Evolutionary conservation across 2,797 vertebrate species (phyloP), one percentile per base, ranked within the genome.

Genomic region (Arrhamphus sclerolepis): DNA sequence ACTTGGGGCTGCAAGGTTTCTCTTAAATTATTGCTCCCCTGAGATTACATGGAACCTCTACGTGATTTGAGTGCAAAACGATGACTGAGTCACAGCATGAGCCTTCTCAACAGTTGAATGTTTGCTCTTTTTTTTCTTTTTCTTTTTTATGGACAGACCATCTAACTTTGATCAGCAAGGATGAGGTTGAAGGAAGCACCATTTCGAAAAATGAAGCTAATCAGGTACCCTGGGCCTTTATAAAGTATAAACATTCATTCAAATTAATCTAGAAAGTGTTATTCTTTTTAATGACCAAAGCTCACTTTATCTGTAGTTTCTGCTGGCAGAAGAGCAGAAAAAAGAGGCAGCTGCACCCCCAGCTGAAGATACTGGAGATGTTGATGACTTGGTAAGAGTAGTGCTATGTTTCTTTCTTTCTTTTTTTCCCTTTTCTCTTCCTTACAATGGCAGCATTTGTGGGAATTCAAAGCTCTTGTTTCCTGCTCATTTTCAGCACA

Each of bases 351-450:
- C 57, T 22, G 70, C 78, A 11, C 68, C 90, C 28, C 24, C 57
- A 6, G 21, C 57, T 59, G 94, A 94, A 41, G 95, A 96, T 64
- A 84, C 85, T 41, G 96, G 93, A 49, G 97, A 99, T 62, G 94
- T 99, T 31, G 97, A 99, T 76, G 97, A 98, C 82, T 90, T 99
- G 92, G 97, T 96, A 81, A 92, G 93, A 87, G 31, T n/a, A 20
- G 14, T 56, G 26, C 8, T n/a, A 20, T n/a, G 6, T 1, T 5
- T 8, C 29, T 11, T 6, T 34, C 28, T 28, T 50, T 29, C 24
- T 53, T 24, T 22, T 38, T 20, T 60, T 57, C 6, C 57, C 39
- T 38, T 20, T 60, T 57, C 6, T 59, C 39, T 16, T 26, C 24
- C 13, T 5, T 14, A 16, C 13, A 14, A 13, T 38, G 14, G 11